Conservation (phyloP, 2,113 vertebrate species). For the Athene cunicularia region DNA sequence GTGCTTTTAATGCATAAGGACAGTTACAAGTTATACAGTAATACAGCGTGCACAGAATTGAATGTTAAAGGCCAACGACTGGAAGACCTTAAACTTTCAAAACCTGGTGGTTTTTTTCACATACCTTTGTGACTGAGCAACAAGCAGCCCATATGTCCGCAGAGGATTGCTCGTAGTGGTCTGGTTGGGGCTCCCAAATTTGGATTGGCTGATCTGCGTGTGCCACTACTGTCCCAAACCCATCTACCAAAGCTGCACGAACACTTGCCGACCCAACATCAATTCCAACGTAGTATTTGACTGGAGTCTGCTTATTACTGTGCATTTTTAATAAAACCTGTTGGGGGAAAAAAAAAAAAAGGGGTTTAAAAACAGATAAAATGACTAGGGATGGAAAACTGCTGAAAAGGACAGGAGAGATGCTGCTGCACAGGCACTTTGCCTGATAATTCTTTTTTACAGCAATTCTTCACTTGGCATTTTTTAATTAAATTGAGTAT, state of each 20-base stretch:
- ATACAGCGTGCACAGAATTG: accelerated
- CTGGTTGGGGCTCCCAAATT: slow-evolving; percentile 85
- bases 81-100: not conserved
- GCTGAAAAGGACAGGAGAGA: not conserved
- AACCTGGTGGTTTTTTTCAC: not conserved
- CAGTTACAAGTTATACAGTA: not conserved
- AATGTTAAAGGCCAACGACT: not conserved
- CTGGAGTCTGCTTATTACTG: not conserved
- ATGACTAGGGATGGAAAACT: not conserved
- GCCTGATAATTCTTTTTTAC: not conserved
- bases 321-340: slow-evolving; percentile 61
- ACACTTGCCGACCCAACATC: slow-evolving; percentile 93
- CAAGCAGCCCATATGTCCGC: slow-evolving; percentile 91
- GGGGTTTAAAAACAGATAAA: not conserved
- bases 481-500: not conserved
- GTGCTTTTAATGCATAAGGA: not conserved
- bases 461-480: not conserved
- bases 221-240: slow-evolving; percentile 72
- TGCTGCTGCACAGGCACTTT: not conserved
- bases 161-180: slow-evolving; percentile 92
- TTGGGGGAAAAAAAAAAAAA: not conserved
- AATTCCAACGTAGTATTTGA: slow-evolving; percentile 85
- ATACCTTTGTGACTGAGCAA: slow-evolving; percentile 87
- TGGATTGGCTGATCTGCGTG: slow-evolving; percentile 83
- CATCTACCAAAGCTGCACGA: slow-evolving; percentile 88